Evolutionary conservation across 2,113 vertebrate species (phyloP), one percentile per base, ranked within the genome.

Genomic region (Sinocyclocheilus anshuiensis): DNA sequence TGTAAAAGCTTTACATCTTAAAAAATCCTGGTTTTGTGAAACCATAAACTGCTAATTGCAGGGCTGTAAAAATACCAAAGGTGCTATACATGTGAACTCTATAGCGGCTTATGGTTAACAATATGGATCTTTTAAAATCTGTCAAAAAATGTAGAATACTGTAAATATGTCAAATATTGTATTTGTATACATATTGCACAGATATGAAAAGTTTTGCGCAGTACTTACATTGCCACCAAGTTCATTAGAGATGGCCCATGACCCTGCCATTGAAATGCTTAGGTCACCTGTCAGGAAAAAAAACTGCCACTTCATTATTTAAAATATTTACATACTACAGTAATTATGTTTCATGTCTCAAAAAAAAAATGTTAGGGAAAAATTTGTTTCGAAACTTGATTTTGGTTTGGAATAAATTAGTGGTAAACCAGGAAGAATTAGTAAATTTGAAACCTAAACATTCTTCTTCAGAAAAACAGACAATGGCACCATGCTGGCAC

Each of bases 181-280:
- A 24, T 77, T 20, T 53, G 15, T 77, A 42, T 12, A 72, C 33
- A 42, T 11, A 0, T 12, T 72, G 10, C 36, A 69, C 65, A 18
- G 22, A 55, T 55, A 55, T 55, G 53, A 55, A 55, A 20, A 7
- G 22, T 61, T 12, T 72, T 2, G 36, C 13, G 3, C 22, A 48
- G 72, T 86, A 93, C 94, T 94, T 88, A 93, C 94, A 83, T 88
- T 91, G 77, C 90, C 87, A 80, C 90, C 50, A 45, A 7, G 24
- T 22, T 69, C 88, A 75, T 88, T 81, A 83, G 87, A 86, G 72
- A 97, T 39, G 1, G 95, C 93, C 92, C 96, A 97, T 0, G 94
- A 96, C 67, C 95, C 94, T 5, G 94, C 95, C 86, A 96, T 91
- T 0, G 3, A 29, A 88, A 97, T 86, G 88, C 93, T 96, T 87